Evolutionary conservation across 2,113 vertebrate genomes (phyloP).

Genomic region (Lophotis ruficrista): DNA sequence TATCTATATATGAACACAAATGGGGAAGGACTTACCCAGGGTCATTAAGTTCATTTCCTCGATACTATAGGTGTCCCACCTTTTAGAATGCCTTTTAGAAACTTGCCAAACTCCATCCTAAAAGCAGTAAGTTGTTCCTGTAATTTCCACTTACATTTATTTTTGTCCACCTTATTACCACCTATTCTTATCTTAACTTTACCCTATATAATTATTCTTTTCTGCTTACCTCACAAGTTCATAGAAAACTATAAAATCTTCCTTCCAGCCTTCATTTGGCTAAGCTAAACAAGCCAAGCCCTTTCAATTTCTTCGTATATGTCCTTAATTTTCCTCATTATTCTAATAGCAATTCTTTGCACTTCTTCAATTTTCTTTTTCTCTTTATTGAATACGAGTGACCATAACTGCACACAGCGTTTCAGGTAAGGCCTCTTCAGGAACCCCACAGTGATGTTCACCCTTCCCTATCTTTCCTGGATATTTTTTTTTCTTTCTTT

Average conservation of each 20-base stretch:
- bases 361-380: not conserved
- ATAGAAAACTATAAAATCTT: not conserved
- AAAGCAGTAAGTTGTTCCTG: not conserved
- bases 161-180: not conserved
- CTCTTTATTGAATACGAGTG: not conserved
- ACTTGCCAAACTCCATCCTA: not conserved
- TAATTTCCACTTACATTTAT: not conserved
- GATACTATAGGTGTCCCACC: not conserved
- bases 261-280: not conserved
- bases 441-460: not conserved
- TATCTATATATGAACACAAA: not conserved
- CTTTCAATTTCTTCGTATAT: not conserved
- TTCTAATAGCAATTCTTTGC: not conserved
- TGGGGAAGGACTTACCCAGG: not conserved
- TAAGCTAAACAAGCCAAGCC: not conserved
- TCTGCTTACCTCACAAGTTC: not conserved
- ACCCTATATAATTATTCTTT: not conserved
- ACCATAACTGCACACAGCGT: not conserved
- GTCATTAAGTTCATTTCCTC: not conserved
- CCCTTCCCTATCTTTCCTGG: not conserved
- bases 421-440: not conserved
- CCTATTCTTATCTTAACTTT: not conserved
- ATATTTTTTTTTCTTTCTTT: not conserved
- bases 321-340: not conserved
- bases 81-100: not conserved